Evolutionary conservation across 2,888 invertebrate species (phyloP).

Genomic region (Tipula vernalis): DNA sequence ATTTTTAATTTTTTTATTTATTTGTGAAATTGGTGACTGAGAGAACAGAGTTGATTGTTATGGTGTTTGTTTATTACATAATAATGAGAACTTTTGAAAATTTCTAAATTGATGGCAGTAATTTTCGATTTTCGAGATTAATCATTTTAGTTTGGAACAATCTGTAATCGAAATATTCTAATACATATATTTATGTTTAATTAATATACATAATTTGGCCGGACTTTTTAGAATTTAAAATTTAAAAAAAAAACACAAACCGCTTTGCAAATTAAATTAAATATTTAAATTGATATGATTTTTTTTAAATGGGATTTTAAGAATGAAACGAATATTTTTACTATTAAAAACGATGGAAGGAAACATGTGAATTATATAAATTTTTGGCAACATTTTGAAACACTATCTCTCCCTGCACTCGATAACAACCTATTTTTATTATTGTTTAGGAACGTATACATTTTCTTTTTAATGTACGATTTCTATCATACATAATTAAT

Average conservation of each 20-base stretch:
- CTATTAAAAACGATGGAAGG: not conserved
- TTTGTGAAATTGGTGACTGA: not conserved
- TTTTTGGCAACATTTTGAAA: not conserved
- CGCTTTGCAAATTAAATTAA: not conserved
- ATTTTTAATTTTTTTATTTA: not conserved
- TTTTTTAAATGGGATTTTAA: not conserved
- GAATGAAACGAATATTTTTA: not conserved
- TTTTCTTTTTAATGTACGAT: not conserved
- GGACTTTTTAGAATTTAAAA: not conserved
- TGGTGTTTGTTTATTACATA: not conserved
- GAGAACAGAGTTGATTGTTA: not conserved
- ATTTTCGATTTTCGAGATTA: not conserved
- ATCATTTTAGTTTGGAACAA: not conserved
- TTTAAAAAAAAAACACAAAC: not conserved
- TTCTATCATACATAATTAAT: not conserved
- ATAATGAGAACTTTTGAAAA: not conserved
- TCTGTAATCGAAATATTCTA: not conserved
- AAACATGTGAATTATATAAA: not conserved
- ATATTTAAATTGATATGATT: not conserved
- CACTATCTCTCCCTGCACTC: not conserved
- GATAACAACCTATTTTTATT: not conserved
- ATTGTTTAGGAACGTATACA: not conserved
- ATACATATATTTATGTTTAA: not conserved
- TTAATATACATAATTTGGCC: not conserved
- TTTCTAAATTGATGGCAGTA: not conserved